Conservation (phyloP, 2,113 vertebrate species). For the human region GRCh38 chr2:103249001-103249500, state of each 20-base stretch:
- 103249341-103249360: neutral
- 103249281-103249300: neutral
- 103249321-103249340: neutral
- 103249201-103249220: neutral
- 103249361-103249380: neutral
- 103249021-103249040: neutral
- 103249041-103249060: neutral
- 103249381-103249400: neutral
- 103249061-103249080: neutral
- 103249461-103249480: accelerated
- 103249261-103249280: neutral
- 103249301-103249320: neutral
- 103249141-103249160: neutral
- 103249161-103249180: neutral
- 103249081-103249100: neutral
- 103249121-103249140: neutral
- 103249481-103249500: neutral
- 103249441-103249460: neutral
- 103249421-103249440: neutral
- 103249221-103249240: neutral
- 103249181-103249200: neutral
- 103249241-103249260: neutral
- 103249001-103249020: neutral
- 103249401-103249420: neutral
- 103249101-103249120: neutral